Evolutionary conservation across 1,140 invertebrate species (phyloP).

Genomic region (Cyclina sinensis): DNA sequence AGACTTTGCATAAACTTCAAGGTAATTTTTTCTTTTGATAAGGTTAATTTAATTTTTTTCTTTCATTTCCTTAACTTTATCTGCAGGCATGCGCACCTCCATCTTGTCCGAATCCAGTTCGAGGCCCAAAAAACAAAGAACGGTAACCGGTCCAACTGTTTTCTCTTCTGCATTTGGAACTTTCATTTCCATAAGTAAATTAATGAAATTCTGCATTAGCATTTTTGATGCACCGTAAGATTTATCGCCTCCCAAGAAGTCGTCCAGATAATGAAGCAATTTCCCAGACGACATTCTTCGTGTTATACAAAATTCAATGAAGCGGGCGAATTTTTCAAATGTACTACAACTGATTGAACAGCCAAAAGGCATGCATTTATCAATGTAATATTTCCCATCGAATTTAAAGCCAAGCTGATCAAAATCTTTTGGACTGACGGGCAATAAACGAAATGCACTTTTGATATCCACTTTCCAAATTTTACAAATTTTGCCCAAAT

Average conservation of each 20-base stretch:
- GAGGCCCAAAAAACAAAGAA: conserved; percentile 57
- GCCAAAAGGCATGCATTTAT: conserved; percentile 45
- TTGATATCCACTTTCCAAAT: conserved; percentile 65
- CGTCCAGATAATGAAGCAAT: conserved; percentile 38
- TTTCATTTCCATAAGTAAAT: background rate
- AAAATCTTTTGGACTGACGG: conserved; percentile 19
- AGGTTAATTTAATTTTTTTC: background rate
- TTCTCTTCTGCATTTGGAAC: conserved; percentile 49
- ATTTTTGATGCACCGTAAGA: background rate
- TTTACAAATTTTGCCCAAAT: conserved; percentile 23
- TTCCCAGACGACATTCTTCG: background rate
- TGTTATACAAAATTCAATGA: conserved; percentile 7
- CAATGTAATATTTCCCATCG: too few relatives aligned
- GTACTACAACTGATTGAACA: conserved; percentile 33
- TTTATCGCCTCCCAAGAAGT: conserved; percentile 34
- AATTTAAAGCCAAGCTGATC: conserved; percentile 47
- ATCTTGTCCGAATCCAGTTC: conserved; percentile 45
- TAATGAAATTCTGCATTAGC: background rate
- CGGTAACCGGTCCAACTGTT: conserved; percentile 39
- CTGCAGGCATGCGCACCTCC: conserved; percentile 32
- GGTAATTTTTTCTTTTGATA: conserved; percentile 17
- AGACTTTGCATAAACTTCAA: conserved; percentile 58
- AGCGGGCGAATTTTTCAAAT: conserved; percentile 19
- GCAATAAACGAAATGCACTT: conserved; percentile 56
- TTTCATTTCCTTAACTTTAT: conserved; percentile 50